Evolutionary conservation across 2,797 vertebrate species (phyloP).

Genomic region (Erithacus rubecula): DNA sequence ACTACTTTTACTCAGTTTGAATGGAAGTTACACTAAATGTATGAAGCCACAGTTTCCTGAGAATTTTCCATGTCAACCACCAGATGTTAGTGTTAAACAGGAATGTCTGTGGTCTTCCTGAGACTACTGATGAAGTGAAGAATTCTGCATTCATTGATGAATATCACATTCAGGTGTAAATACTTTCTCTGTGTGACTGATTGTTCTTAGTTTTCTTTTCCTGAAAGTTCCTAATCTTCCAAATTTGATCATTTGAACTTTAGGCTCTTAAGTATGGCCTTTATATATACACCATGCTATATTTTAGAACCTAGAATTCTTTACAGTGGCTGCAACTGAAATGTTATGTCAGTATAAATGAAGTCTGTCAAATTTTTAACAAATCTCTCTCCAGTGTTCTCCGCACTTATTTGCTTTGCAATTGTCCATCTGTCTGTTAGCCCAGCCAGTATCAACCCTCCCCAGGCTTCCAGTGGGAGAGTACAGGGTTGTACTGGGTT

Average conservation of each 20-base stretch:
- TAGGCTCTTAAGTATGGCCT: background rate
- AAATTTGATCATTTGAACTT: slow-evolving; percentile 23
- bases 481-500: background rate
- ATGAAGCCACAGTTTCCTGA: slow-evolving; percentile 69
- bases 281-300: background rate
- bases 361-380: background rate
- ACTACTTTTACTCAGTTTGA: slow-evolving; percentile 53
- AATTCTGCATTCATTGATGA: slow-evolving; percentile 52
- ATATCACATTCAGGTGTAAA: slow-evolving; percentile 55
- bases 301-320: background rate
- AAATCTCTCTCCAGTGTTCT: background rate
- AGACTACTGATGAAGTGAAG: slow-evolving; percentile 43
- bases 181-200: slow-evolving; percentile 1
- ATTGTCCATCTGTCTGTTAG: background rate
- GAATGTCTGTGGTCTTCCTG: slow-evolving; percentile 57
- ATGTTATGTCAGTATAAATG: background rate
- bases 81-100: slow-evolving; percentile 64
- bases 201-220: background rate
- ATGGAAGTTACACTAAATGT: slow-evolving; percentile 60
- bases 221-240: slow-evolving; percentile 12
- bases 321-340: background rate
- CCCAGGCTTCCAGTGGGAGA: background rate
- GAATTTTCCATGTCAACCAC: slow-evolving; percentile 69
- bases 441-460: background rate
- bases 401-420: background rate